Evolutionary conservation across 53 echinoderm and acorn worm species (phyloP), one percentile per base, ranked within the genome.

Genomic region (Astropecten irregularis): DNA sequence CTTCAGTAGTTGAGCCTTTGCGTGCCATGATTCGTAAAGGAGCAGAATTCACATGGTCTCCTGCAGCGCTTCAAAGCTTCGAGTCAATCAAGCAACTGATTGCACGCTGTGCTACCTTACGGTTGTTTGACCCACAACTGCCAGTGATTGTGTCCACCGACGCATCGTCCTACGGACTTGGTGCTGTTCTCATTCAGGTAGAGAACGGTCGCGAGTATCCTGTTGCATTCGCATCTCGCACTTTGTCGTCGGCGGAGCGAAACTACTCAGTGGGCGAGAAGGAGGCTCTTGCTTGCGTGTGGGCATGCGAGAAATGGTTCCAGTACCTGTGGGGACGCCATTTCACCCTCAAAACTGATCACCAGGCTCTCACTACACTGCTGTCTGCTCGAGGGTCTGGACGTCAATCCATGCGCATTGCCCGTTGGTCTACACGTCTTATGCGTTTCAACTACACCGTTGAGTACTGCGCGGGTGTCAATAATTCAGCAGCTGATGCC

Each of bases 281-380:
- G 29, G 82, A 82, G 49, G 82, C 82, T 10, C 61, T 82, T 8
- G 66, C 82, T 1, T 82, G 83, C 33, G n/a, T n/a, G n/a, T n/a
- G n/a, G n/a, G n/a, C n/a, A n/a, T n/a, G n/a, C n/a, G n/a, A n/a
- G n/a, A n/a, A 77, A 40, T 31, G 77, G 77, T 55, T 37, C n/a
- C 40, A 77, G 26, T 77, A 56, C 58, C 25, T 77, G 47, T 77
- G 77, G 77, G 77, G 77, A 30, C 34, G 40, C 38, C 57, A 35
- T 5, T 57, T 57, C 59, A n/a, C n/a, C n/a, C n/a, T n/a, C n/a
- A n/a, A n/a, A n/a, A n/a, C n/a, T n/a, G n/a, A n/a, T n/a, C n/a
- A 77, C 77, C 57, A 77, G 53, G 31, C 77, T 18, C 35, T 57
- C 32, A 38, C 59, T 18, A 77, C 37, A 29, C 35, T 77, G 35